Evolutionary conservation across 1,140 invertebrate genomes (phyloP).

Genomic region (Calliopsis andreniformis): DNA sequence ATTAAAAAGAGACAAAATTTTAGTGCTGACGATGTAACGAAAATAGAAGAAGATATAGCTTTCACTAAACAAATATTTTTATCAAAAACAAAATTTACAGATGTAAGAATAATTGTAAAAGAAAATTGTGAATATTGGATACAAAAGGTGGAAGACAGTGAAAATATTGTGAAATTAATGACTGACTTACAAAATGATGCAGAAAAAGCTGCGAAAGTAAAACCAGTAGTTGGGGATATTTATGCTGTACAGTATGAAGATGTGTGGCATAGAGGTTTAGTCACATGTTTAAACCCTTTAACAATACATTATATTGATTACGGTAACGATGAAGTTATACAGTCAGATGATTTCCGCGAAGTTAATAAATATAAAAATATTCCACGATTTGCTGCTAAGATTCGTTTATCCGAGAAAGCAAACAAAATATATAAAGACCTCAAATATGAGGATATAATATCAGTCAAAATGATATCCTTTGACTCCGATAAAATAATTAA

Average conservation of each 20-base stretch:
- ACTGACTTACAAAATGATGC: constrained; percentile 17
- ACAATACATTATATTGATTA: constrained; percentile 68
- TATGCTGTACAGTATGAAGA: constrained; percentile 58
- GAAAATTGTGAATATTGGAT: constrained; percentile 60
- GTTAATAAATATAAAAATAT: constrained; percentile 43
- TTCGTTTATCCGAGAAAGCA: constrained; percentile 42
- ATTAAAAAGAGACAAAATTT: neutral
- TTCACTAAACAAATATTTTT: constrained; percentile 56
- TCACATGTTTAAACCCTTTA: constrained; percentile 55
- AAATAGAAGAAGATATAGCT: constrained; percentile 41
- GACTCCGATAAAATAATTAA: constrained; percentile 56
- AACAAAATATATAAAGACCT: constrained; percentile 19
- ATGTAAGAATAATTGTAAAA: constrained; percentile 43
- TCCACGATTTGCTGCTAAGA: constrained; percentile 49
- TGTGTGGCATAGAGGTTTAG: constrained; percentile 67
- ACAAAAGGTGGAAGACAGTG: constrained; percentile 47
- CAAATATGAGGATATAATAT: constrained; percentile 14
- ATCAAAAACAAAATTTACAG: constrained; percentile 52
- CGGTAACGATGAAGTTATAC: constrained; percentile 56
- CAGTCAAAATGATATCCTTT: constrained; percentile 56
- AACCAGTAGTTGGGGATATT: constrained; percentile 55
- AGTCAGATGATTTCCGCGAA: constrained; percentile 47
- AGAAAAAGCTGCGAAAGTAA: neutral
- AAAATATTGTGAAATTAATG: constrained; percentile 51
- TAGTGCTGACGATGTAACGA: neutral